Evolutionary conservation across 2,797 vertebrate genomes (phyloP).

Genomic region (Lacerta viridis): DNA sequence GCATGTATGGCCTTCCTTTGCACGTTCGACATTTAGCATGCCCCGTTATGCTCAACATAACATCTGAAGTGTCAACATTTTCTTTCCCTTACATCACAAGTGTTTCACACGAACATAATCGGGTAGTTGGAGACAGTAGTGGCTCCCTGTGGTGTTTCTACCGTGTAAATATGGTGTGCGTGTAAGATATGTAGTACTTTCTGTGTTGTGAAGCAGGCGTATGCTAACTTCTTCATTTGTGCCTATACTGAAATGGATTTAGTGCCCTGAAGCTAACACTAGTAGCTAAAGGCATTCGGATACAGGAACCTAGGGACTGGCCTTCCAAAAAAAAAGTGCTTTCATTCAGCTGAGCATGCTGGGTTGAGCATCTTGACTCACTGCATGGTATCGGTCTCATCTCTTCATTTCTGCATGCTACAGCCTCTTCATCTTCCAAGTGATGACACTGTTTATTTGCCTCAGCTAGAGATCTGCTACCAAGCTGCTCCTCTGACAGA

Average conservation of each 20-base stretch:
- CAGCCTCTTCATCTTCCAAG: conserved; percentile 12
- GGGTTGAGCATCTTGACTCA: not conserved
- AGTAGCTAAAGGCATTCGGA: not conserved
- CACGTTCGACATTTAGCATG: not conserved
- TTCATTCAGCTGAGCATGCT: not conserved
- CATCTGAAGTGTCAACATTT: not conserved
- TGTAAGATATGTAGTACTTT: too few species aligned
- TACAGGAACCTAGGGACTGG: not conserved
- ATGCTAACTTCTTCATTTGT: not conserved
- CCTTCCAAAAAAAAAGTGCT: not conserved
- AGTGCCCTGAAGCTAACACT: not conserved
- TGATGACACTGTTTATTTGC: not conserved
- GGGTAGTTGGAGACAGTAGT: not conserved
- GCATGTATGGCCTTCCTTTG: not conserved
- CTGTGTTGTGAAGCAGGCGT: too few species aligned
- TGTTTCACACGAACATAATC: not conserved
- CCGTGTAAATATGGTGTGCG: not conserved
- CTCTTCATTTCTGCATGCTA: not conserved
- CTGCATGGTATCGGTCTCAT: not conserved
- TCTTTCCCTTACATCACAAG: not conserved
- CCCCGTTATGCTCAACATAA: not conserved
- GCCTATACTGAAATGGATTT: not conserved
- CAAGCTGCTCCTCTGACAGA: not conserved
- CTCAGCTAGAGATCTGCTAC: not conserved
- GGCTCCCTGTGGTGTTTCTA: not conserved